Base-by-base conservation (phyloP, 2,888 invertebrate species). In the Salticus scenicus region DNA sequence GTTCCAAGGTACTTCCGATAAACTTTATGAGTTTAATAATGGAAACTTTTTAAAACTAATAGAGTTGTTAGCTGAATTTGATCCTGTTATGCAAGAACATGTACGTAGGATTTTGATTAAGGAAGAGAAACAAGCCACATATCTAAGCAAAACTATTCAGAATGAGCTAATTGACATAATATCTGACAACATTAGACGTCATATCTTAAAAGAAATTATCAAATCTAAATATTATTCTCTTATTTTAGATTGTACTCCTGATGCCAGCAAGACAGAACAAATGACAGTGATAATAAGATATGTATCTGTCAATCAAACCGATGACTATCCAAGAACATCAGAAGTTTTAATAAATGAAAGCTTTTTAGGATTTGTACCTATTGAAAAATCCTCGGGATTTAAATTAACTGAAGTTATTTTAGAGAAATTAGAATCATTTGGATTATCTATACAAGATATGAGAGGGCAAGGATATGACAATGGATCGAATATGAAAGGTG, bases 1-100 rank as follows among this genome's bases (percentile, higher is more conserved):
- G 10, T 74, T 63, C 64, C 63, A 14, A 27, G 64, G 74, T 20
- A 37, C 74, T 24, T 57, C 27, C 12, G 75, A 75, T 12, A 75
- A 75, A 20, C 41, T 66, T 1, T 75, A 41, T 66, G 41, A 64
- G 42, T 28, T 37, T 7, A 66, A 66, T 66, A 75, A 75, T 27
- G 75, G 75, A 66, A 75, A 75, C 7, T 75, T 75, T 66, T 20
- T 64, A 17, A 41, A 75, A 31, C 14, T 66, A 66, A 64, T 75
- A 17, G 30, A 75, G 28, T 42, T 75, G 24, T 27, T 75, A 20
- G 71, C 42, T 12, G 27, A 71, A 41, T 71, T 71, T 71, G 71
- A 42, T 42, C 42, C 41, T 17, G 17, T 41, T 24, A 71, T 71
- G 41, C 10, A 24, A 10, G 71, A 71, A 42, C 42, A 71, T 24